These are phyloP conservation scores for Heliornis fulica DNA, from an alignment of 2,113 vertebrate species.

Conservation along the genomic window DNA sequence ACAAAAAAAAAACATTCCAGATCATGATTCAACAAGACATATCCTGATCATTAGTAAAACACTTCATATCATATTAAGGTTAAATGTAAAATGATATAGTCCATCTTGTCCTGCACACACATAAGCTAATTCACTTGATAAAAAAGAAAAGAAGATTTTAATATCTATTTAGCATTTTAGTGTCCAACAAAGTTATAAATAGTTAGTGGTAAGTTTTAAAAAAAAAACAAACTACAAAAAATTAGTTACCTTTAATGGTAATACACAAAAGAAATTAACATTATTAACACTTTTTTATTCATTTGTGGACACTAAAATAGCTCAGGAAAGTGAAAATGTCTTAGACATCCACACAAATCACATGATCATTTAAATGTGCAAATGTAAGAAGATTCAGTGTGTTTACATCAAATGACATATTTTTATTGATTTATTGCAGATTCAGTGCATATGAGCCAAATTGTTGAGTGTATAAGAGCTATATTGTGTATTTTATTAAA, in stretches of 20 bases:
- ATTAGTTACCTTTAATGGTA: slow-evolving; percentile 52
- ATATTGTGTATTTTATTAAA: slow-evolving; percentile 99
- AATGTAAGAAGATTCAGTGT: slow-evolving; percentile 98
- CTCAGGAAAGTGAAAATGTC: slow-evolving; percentile 91
- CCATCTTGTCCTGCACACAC: slow-evolving; percentile 78
- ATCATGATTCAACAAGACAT: slow-evolving; percentile 78
- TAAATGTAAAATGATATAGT: slow-evolving; percentile 79
- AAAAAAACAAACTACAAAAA: background rate
- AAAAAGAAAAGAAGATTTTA: slow-evolving; percentile 61
- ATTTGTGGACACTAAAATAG: slow-evolving; percentile 93
- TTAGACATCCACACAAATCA: slow-evolving; percentile 90
- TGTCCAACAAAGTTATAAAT: slow-evolving; percentile 76
- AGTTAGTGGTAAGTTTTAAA: slow-evolving; percentile 51
- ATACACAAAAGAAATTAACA: slow-evolving; percentile 61
- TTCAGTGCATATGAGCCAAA: slow-evolving; percentile 99
- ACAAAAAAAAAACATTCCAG: slow-evolving; percentile 75
- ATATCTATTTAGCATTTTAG: slow-evolving; percentile 78
- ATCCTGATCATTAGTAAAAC: slow-evolving; percentile 84
- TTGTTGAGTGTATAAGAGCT: slow-evolving; percentile 99
- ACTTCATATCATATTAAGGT: slow-evolving; percentile 83
- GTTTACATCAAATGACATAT: slow-evolving; percentile 99
- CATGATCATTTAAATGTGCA: slow-evolving; percentile 96
- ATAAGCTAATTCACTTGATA: slow-evolving; percentile 74
- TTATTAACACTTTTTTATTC: slow-evolving; percentile 71
- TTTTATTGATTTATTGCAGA: slow-evolving; percentile 99